Evolutionary conservation across 2,113 vertebrate genomes (phyloP), one percentile per base, ranked within the genome.

Genomic region (Oreocharis arfaki): DNA sequence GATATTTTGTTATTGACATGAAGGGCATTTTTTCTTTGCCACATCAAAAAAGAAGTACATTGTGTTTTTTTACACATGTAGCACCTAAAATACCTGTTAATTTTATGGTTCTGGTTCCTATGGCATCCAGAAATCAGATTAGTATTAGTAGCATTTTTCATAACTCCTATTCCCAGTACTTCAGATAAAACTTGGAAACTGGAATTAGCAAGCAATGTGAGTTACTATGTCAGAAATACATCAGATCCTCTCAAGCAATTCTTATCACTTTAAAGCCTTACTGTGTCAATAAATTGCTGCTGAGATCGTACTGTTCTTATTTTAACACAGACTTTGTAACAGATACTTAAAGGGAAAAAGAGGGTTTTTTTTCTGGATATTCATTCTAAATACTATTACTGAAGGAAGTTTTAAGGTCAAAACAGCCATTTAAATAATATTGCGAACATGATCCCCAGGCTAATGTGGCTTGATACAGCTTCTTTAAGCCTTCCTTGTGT

Each of bases 341-440:
- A 87, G 64, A 52, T 79, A 49, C 74, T 93, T 78, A 69, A 93
- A 89, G 70, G n/a, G 33, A 46, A 67, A 67, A 37, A 39, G 70
- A 52, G 6, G 16, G 0, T 10, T 23, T 88, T 88, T 81, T 93
- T 89, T 17, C 23, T 89, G 59, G 42, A 80, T 80, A 80, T 13
- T 92, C 55, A 81, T 46, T 91, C 53, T 90, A 81, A 89, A 79
- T 70, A 53, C 46, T 89, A 56, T 59, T 73, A 73, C 33, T 65
- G 59, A 80, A 83, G 33, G 50, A 90, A 93, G 37, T 24, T 63
- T 30, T 93, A 44, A 53, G 57, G 69, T 94, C 59, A 87, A 53
- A 96, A 33, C 42, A 94, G 64, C 76, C 27, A 71, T 57, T 94
- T 95, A 69, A 87, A 84, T 88, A 90, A 71, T 82, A 87, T 3